Evolutionary conservation across 2,797 vertebrate genomes (phyloP), one percentile per base, ranked within the genome.

Genomic region (Hirundo rustica): DNA sequence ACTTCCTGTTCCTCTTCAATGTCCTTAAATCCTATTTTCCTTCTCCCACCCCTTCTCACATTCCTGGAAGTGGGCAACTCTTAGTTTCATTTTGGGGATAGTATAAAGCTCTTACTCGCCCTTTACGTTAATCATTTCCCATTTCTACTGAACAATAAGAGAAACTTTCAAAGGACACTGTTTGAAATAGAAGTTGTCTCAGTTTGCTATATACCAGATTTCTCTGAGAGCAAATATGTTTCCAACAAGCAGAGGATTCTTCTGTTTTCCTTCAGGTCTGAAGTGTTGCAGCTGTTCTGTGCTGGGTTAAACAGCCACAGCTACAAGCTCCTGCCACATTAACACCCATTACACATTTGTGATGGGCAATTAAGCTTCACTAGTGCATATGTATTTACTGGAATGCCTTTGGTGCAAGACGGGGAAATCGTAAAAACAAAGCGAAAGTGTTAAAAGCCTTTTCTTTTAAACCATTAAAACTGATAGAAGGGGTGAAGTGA

Each of bases 331-430:
- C 19, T 53, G 44, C 67, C 79, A 81, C 53, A 58, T 91, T 79
- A 82, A 87, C 71, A 82, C 76, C 76, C 82, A 30, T 73, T 61
- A 73, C 60, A 65, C 53, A 64, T 68, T 60, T 61, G 66, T 40
- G 62, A 84, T 47, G 82, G 87, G 87, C 84, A 96, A 79, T 26
- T 90, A 93, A 90, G 86, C 88, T 58, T 89, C 92, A 67, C 42
- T 26, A 53, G 55, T 62, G 66, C 50, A 38, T 34, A 19, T 45
- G 45, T 73, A 81, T 78, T 75, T 68, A 89, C 75, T 38, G 72
- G 40, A 88, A 92, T 51, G 84, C 67, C 76, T 89, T 75, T 62
- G 82, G 81, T 80, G 65, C 40, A 91, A 92, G 86, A 73, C 30
- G 1, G 30, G 38, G 64, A 68, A 88, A 65, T 7, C 0, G 4